These are phyloP conservation scores for Phainopepla nitens DNA, from an alignment of 2,113 vertebrate genomes.

Conservation along the genomic window DNA sequence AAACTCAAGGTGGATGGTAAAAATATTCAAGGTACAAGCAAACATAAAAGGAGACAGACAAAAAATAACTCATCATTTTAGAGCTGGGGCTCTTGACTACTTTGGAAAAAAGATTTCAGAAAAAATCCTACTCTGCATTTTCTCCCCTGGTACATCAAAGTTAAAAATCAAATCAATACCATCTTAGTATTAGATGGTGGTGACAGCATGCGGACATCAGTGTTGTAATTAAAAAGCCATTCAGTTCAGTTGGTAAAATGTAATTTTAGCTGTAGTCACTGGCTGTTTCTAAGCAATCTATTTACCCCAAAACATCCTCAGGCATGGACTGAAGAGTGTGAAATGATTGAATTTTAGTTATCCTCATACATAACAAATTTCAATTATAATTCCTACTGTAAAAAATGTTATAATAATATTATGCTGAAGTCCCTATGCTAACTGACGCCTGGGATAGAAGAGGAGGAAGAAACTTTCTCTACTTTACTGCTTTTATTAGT, in stretches of 20 bases:
- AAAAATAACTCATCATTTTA: conserved; percentile 17
- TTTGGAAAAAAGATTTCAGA: conserved; percentile 56
- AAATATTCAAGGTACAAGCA: background rate
- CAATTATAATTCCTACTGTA: conserved; percentile 74
- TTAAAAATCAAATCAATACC: conserved; percentile 78
- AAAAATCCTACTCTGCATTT: conserved; percentile 59
- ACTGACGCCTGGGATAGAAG: conserved; percentile 10
- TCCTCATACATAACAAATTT: conserved; percentile 77
- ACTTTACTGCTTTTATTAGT: conserved; percentile 21
- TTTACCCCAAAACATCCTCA: conserved; percentile 78
- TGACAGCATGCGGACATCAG: conserved; percentile 74
- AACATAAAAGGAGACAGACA: background rate
- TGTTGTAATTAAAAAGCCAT: conserved; percentile 81
- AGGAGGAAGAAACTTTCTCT: conserved; percentile 43
- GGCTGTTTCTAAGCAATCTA: conserved; percentile 77
- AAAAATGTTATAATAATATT: conserved; percentile 74
- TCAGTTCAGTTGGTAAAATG: conserved; percentile 76
- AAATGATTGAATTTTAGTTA: conserved; percentile 80
- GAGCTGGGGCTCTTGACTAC: conserved; percentile 37
- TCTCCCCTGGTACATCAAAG: conserved; percentile 66
- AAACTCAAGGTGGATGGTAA: background rate
- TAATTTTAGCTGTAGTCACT: conserved; percentile 79
- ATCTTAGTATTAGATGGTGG: conserved; percentile 73
- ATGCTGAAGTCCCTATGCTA: conserved; percentile 42
- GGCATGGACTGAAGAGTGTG: conserved; percentile 71